phyloP scores from a whole-genome alignment of 2,797 vertebrate genomes.

The Siniperca undulata region DNA sequence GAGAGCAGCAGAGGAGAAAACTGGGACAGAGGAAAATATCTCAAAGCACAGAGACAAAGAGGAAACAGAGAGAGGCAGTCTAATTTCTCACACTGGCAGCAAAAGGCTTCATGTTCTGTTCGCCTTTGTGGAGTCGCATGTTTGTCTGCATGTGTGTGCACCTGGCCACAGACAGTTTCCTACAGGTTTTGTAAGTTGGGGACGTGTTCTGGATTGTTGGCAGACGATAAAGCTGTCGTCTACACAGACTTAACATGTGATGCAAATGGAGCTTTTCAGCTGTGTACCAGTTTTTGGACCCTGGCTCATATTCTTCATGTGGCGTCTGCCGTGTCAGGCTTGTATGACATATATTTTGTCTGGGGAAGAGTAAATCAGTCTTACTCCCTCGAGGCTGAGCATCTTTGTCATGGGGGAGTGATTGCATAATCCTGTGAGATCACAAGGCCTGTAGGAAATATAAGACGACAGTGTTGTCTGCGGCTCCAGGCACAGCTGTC shows the following conservation, averaged over 20 bases:
- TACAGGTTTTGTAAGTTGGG: slow-evolving; percentile 43
- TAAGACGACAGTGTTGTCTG: slow-evolving; percentile 75
- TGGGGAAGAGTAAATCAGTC: slow-evolving; percentile 71
- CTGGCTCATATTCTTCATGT: slow-evolving; percentile 46
- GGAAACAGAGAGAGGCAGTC: slow-evolving; percentile 66
- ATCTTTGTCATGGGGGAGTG: slow-evolving; percentile 77
- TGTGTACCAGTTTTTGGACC: slow-evolving; percentile 61
- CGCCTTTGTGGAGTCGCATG: slow-evolving; percentile 59
- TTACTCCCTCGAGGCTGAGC: slow-evolving; percentile 69
- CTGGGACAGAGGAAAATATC: slow-evolving; percentile 78
- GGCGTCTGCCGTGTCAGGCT: slow-evolving; percentile 65
- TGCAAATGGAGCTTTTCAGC: slow-evolving; percentile 37
- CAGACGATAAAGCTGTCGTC: slow-evolving; percentile 39
- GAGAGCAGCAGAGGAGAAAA: slow-evolving; percentile 73
- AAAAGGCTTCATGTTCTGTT: slow-evolving; percentile 49
- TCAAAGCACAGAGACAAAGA: slow-evolving; percentile 78
- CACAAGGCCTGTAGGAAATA: slow-evolving; percentile 80
- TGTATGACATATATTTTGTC: slow-evolving; percentile 74
- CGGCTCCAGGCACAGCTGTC: slow-evolving; percentile 71
- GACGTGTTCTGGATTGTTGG: slow-evolving; percentile 41
- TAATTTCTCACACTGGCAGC: slow-evolving; percentile 65
- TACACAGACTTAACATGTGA: slow-evolving; percentile 35
- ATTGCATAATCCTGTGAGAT: slow-evolving; percentile 82
- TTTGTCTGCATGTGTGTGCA: slow-evolving; percentile 53
- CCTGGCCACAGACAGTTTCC: slow-evolving; percentile 55